These are phyloP conservation scores for Ceratitis capitata DNA, from an alignment of 1,140 invertebrate species.

Conservation along the genomic window DNA sequence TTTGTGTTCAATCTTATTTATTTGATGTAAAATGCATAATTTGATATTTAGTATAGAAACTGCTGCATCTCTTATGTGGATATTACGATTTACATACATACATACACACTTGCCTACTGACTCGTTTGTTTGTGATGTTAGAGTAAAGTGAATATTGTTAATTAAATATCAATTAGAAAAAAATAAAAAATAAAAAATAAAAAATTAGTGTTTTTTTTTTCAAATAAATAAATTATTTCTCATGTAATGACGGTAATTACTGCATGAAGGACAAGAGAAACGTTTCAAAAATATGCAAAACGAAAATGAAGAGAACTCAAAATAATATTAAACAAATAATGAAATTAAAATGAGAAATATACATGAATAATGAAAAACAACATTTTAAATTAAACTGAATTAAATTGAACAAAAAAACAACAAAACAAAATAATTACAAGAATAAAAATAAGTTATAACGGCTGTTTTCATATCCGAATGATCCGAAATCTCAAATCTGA, in stretches of 20 bases:
- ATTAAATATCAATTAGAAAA: neutral
- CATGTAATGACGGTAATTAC: no score
- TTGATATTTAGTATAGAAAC: neutral
- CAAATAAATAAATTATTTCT: neutral
- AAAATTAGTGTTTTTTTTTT: neutral
- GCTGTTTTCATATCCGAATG: no score
- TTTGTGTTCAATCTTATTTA: neutral
- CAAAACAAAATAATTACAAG: no score
- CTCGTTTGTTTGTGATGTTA: neutral
- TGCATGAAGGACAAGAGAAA: no score
- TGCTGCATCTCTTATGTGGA: neutral
- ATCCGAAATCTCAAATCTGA: no score
- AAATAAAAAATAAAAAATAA: neutral
- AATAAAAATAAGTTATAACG: neutral
- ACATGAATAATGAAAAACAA: neutral
- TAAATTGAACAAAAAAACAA: no score
- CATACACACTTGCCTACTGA: neutral
- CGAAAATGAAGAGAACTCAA: no score
- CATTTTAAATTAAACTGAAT: neutral
- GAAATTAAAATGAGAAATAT: no score
- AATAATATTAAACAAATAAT: no score
- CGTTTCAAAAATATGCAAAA: no score
- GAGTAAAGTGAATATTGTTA: neutral
- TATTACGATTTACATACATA: neutral
- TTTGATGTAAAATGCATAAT: neutral